phyloP scores from a whole-genome alignment of 2,113 vertebrate species.

The Taxidea taxus region DNA sequence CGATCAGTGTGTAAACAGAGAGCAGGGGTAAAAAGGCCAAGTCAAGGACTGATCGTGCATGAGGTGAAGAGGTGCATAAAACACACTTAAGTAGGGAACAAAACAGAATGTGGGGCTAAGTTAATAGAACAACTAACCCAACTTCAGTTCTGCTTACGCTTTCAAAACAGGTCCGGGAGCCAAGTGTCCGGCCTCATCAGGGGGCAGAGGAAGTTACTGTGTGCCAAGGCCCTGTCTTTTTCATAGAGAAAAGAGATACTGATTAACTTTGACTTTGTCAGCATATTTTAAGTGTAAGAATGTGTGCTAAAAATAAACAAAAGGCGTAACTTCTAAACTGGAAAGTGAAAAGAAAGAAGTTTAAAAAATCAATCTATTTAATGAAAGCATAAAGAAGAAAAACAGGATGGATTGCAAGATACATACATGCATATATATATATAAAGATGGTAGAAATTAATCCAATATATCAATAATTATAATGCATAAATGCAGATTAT shows the following conservation, averaged over 20 bases:
- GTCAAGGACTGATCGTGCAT: background rate
- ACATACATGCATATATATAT: no score
- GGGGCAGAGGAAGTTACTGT: background rate
- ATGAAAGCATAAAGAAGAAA: background rate
- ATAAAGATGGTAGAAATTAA: background rate
- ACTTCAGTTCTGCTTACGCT: background rate
- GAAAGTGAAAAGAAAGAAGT: background rate
- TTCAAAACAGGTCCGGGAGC: background rate
- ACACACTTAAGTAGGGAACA: background rate
- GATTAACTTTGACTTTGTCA: background rate
- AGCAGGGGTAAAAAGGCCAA: background rate
- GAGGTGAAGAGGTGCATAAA: background rate
- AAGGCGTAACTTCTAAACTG: background rate
- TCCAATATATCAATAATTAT: background rate
- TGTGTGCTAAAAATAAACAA: background rate
- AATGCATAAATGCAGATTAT: background rate
- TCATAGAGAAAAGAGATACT: slow-evolving; percentile 18
- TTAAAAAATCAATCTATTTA: background rate
- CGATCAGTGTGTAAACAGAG: background rate
- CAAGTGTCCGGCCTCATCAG: background rate
- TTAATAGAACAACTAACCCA: background rate
- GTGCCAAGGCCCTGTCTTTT: background rate
- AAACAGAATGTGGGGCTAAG: background rate
- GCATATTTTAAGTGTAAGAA: background rate
- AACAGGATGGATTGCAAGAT: background rate